Conservation (phyloP, 2,888 invertebrate genomes). For the Micoletzkya japonica region DNA sequence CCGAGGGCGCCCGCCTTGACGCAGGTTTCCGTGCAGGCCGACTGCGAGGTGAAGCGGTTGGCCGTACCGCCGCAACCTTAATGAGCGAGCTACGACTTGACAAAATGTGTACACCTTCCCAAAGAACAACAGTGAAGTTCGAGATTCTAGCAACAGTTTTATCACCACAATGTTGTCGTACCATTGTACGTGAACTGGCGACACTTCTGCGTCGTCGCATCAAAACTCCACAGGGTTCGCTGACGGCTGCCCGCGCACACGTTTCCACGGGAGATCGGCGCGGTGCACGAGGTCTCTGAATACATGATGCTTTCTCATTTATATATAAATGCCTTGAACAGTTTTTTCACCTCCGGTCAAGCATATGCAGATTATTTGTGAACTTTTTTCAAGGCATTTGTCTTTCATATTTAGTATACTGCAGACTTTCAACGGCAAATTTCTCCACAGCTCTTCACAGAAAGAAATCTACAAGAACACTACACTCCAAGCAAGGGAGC, state of each 20-base stretch:
- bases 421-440: too few species aligned
- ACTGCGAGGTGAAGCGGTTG: constrained; percentile 55
- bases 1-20: constrained; percentile 48
- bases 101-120: neutral
- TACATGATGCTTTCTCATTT: too few species aligned
- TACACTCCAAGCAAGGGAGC: too few species aligned
- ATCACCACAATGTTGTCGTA: constrained; percentile 1
- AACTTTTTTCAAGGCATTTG: too few species aligned
- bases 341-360: too few species aligned
- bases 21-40: constrained; percentile 53
- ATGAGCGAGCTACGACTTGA: neutral
- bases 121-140: too few species aligned
- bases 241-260: constrained; percentile 50
- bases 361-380: too few species aligned
- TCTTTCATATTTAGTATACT: too few species aligned
- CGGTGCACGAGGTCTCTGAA: constrained; percentile 52
- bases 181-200: constrained; percentile 57
- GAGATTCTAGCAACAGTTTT: neutral
- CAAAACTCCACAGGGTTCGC: constrained; percentile 56
- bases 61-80: constrained; percentile 58
- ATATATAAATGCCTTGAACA: too few species aligned
- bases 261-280: constrained; percentile 46
- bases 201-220: constrained; percentile 50
- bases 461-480: too few species aligned
- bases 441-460: too few species aligned